Percentiles rank a stretch among this genome's conserved stretches.
phyloP scores from a whole-genome alignment of 2,888 invertebrate species.

The Boloria euphrosyne region DNA sequence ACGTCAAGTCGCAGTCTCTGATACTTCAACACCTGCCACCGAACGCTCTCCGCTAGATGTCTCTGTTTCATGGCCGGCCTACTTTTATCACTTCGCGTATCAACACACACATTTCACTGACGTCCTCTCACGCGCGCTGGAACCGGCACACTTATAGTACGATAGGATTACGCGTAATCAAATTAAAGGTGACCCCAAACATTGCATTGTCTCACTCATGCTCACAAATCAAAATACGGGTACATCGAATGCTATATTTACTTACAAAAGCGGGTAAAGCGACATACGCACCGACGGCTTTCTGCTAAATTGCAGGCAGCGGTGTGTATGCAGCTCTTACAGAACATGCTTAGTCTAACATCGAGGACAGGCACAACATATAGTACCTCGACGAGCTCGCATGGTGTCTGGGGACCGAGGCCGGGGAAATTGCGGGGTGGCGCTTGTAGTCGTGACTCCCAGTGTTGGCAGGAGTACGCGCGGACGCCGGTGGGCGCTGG shows the following conservation, averaged over 20 bases:
- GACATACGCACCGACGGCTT: slow-evolving; percentile 31
- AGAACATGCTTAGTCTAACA: slow-evolving; percentile 45
- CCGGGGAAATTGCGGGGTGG: slow-evolving; percentile 76
- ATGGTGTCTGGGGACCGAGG: slow-evolving; percentile 68
- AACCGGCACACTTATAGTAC: slow-evolving; percentile 32
- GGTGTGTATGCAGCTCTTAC: slow-evolving; percentile 38
- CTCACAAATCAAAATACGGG: slow-evolving; percentile 41
- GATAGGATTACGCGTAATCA: slow-evolving; percentile 40
- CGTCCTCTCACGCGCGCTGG: slow-evolving; percentile 39
- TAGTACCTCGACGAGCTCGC: slow-evolving; percentile 78
- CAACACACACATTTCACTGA: slow-evolving; percentile 71
- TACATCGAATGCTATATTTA: slow-evolving; percentile 44
- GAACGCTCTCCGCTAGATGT: slow-evolving; percentile 65
- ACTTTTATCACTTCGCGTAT: slow-evolving; percentile 72
- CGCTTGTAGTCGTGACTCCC: slow-evolving; percentile 81
- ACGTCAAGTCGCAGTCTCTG: slow-evolving; percentile 78
- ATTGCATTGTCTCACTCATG: slow-evolving; percentile 73
- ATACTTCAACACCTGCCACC: slow-evolving; percentile 78
- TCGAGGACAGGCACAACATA: slow-evolving; percentile 51
- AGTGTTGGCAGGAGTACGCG: slow-evolving; percentile 83
- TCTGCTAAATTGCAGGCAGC: not conserved
- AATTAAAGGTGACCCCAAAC: slow-evolving; percentile 45
- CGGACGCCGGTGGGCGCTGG: slow-evolving; percentile 82
- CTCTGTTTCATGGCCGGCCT: slow-evolving; percentile 80
- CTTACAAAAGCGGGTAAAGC: slow-evolving; percentile 36